Evolutionary conservation across 2,113 vertebrate species (phyloP).

Genomic region (Vulpes ferrilata): DNA sequence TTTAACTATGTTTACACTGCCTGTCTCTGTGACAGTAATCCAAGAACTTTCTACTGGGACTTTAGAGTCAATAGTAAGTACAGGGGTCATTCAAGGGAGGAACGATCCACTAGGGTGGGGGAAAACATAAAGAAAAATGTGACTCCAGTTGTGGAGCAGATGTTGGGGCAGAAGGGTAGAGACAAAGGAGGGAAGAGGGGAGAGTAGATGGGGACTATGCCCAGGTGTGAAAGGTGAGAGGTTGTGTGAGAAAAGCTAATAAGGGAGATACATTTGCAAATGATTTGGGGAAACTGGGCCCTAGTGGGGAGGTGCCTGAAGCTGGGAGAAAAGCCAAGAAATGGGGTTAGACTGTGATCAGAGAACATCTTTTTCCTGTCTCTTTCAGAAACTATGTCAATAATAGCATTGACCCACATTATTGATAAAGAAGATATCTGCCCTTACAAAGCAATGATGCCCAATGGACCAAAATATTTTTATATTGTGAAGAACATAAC

Average conservation of each 20-base stretch:
- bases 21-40: neutral
- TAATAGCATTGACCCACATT: neutral
- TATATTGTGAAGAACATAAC: rapidly evolving
- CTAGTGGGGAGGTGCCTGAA: neutral
- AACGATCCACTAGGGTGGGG: rapidly evolving
- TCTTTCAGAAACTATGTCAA: neutral
- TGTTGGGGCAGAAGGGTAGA: neutral
- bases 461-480: neutral
- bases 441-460: neutral
- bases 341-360: neutral
- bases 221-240: neutral
- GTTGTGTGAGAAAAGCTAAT: neutral
- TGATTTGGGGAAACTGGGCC: neutral
- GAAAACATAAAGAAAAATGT: neutral
- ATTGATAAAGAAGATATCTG: neutral
- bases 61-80: neutral
- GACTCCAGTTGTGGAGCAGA: neutral
- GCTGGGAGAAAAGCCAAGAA: neutral
- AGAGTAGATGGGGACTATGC: neutral
- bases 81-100: neutral
- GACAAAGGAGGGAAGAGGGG: rapidly evolving
- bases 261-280: neutral
- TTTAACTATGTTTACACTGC: neutral
- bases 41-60: constrained; percentile 47
- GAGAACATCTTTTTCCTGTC: neutral